Evolutionary conservation across 2,113 vertebrate species (phyloP).

Genomic region (Mirza zaza): DNA sequence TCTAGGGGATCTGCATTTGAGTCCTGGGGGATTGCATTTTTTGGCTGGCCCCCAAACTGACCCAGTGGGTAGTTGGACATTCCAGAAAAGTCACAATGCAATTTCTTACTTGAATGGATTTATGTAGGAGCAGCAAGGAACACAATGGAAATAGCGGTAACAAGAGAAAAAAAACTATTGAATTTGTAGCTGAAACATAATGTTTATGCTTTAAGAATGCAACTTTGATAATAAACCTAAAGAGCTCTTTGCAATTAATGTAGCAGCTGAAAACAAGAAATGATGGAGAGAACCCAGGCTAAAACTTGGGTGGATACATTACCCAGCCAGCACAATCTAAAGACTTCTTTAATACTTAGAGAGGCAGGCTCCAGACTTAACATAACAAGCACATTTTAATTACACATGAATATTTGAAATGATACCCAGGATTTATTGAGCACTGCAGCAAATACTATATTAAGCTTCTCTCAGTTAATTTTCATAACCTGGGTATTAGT

Average conservation of each 20-base stretch:
- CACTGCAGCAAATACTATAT: neutral
- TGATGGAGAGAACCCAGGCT: neutral
- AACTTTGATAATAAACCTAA: neutral
- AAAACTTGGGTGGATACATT: neutral
- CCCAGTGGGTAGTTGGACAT: neutral
- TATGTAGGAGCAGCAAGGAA: neutral
- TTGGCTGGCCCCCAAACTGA: neutral
- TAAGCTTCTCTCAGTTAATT: conserved; percentile 19
- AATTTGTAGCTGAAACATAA: neutral
- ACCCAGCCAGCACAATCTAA: neutral
- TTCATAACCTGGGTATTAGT: conserved; percentile 8
- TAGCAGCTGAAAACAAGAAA: neutral
- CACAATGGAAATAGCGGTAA: neutral
- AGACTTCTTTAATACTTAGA: neutral
- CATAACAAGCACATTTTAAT: neutral
- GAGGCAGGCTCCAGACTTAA: neutral
- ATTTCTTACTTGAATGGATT: neutral
- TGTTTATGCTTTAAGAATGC: neutral
- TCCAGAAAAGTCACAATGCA: conserved; percentile 13
- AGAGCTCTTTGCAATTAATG: neutral
- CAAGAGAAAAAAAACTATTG: neutral
- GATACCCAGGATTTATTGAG: neutral
- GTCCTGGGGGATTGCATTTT: neutral
- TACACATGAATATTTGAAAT: neutral
- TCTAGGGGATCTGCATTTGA: neutral